phyloP scores from a whole-genome alignment of 2,113 vertebrate species.

The Proteles cristata region DNA sequence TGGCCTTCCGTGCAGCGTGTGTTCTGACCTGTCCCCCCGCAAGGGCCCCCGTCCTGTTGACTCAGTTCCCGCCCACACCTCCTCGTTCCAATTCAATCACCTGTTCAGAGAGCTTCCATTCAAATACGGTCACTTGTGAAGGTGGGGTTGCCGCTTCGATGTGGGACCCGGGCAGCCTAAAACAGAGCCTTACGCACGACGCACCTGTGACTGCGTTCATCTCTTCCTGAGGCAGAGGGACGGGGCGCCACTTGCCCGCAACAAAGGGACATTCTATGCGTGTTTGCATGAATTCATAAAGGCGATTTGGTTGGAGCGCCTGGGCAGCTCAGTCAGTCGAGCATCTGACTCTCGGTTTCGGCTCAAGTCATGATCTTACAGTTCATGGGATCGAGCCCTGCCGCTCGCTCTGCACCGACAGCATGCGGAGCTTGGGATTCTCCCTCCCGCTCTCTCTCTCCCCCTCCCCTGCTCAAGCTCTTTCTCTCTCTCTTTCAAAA shows the following conservation, averaged over 20 bases:
- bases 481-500: too few species aligned
- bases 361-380: too few species aligned
- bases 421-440: too few species aligned
- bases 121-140: rapidly evolving
- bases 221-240: rapidly evolving
- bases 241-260: rapidly evolving
- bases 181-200: rapidly evolving
- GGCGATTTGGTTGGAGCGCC: rapidly evolving
- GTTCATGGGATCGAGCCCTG: too few species aligned
- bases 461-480: too few species aligned
- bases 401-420: too few species aligned
- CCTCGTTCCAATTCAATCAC: rapidly evolving
- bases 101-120: background rate
- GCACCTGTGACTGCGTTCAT: rapidly evolving
- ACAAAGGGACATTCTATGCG: rapidly evolving
- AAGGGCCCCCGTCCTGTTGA: background rate
- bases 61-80: rapidly evolving
- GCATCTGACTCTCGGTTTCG: too few species aligned
- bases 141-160: background rate
- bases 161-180: rapidly evolving
- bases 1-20: rapidly evolving
- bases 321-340: too few species aligned
- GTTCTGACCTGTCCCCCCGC: rapidly evolving
- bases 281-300: rapidly evolving
- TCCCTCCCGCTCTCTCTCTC: too few species aligned